Base-by-base conservation (phyloP, 2,797 vertebrate species). In the Typhlichthys eigenmanni region DNA sequence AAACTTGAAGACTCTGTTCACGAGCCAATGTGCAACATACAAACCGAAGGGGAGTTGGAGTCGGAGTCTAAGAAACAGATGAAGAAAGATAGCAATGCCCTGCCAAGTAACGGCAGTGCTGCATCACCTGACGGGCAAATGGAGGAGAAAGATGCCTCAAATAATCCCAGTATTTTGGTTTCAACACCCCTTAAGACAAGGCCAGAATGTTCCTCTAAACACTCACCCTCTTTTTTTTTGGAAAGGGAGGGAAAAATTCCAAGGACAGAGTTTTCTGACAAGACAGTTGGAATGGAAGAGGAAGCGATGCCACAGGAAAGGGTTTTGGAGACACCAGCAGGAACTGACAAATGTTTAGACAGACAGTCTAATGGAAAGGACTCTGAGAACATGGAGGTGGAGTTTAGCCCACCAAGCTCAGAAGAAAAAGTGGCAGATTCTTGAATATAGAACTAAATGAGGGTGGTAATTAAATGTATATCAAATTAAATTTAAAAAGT, bases 191-290 rank as follows among this genome's bases (percentile, higher is more conserved):
- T 29, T 13, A 88, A 90, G 74, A 85, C 83, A 2, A 55, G 60
- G 47, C 38, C 60, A 0, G 74, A 68, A 58, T 80, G 71, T 43
- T 51, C 75, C 58, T 78, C 84, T 19, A 88, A 88, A 76, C 73
- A 84, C 54, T 85, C 86, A 0, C 81, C 87, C 8, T 82, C 82
- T 32, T 71, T 64, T 1, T 79, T 82, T 13, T 82, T 47, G 1
- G 87, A 72, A 55, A 80, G 81, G 60, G 89, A 87, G 58, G 92
- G 88, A 56, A 93, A 92, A 82, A 88, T 90, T 57, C 83, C 90
- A 34, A 79, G 90, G 72, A 91, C 90, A 62, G 90, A 92, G 66
- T 91, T 85, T 59, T 80, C 67, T 68, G 68, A 67, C 61, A 67
- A 49, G 66, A 60, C 70, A 54, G 82, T 72, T 46, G 71, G 55